These are phyloP conservation scores for Caenorhabditis sp. DNA, from an alignment of 2,888 invertebrate species.

Conservation along the genomic window DNA sequence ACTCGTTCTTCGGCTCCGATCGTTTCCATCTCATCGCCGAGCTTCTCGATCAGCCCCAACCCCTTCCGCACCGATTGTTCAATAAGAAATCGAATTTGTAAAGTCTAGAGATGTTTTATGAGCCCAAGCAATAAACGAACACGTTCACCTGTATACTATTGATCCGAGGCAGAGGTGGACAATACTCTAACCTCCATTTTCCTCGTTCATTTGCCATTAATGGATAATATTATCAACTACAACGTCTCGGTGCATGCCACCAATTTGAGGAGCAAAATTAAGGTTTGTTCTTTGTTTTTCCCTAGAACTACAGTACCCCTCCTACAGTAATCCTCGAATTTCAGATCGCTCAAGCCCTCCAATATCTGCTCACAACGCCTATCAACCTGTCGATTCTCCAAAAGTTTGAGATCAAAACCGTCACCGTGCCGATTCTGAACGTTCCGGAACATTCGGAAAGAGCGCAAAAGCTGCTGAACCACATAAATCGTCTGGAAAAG, in stretches of 20 bases:
- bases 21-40: slow-evolving; percentile 68
- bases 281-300: no score
- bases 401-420: background rate
- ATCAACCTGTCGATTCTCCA: background rate
- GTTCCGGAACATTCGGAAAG: no score
- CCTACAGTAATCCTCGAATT: no score
- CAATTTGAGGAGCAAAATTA: no score
- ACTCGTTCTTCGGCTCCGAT: slow-evolving; percentile 72
- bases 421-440: no score
- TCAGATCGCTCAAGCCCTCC: background rate
- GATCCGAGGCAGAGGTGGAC: no score
- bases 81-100: background rate
- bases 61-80: slow-evolving; percentile 39
- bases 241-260: background rate
- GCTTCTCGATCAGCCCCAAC: slow-evolving; percentile 54
- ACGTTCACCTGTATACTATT: no score
- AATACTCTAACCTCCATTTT: no score
- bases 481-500: background rate
- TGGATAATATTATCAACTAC: background rate
- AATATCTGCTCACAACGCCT: background rate
- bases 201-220: background rate
- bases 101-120: no score
- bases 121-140: no score
- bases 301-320: no score
- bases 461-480: background rate